Evolutionary conservation across 2,888 invertebrate species (phyloP).

Genomic region (Eristalinus sepulchralis): DNA sequence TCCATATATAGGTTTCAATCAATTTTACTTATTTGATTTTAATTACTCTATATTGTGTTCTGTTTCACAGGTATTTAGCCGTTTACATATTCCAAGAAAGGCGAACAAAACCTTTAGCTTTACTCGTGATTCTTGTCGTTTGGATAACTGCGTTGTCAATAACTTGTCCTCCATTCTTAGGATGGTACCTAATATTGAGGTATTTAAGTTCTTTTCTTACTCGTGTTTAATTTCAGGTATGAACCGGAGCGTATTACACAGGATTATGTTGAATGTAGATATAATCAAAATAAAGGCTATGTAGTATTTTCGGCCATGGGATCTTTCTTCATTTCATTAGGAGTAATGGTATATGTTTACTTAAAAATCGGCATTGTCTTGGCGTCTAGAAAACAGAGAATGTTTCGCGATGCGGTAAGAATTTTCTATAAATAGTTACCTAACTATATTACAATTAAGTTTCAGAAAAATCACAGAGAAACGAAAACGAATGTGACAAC

Average conservation of each 20-base stretch:
- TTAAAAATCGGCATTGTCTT: slow-evolving; percentile 93
- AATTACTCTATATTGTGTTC: too few species aligned
- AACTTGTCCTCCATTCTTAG: slow-evolving; percentile 96
- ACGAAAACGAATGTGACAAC: slow-evolving; percentile 77
- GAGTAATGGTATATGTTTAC: slow-evolving; percentile 98
- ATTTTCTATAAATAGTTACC: neutral
- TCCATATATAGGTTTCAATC: slow-evolving; percentile 85
- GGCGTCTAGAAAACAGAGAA: slow-evolving; percentile 88
- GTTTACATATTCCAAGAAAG: slow-evolving; percentile 96
- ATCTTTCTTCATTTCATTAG: slow-evolving; percentile 97
- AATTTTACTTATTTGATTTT: too few species aligned
- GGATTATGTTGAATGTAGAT: slow-evolving; percentile 88
- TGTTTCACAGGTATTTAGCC: slow-evolving; percentile 90
- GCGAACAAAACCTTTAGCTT: slow-evolving; percentile 91
- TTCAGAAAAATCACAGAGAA: slow-evolving; percentile 78
- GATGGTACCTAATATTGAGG: too few species aligned
- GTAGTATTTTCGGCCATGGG: slow-evolving; percentile 98
- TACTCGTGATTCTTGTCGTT: slow-evolving; percentile 94
- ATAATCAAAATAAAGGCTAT: slow-evolving; percentile 95
- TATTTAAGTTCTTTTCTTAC: neutral
- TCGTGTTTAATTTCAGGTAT: slow-evolving; percentile 82
- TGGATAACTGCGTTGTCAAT: slow-evolving; percentile 95
- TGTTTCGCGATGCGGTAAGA: slow-evolving; percentile 83
- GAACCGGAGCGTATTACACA: slow-evolving; percentile 84
- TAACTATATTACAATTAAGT: slow-evolving; percentile 73